Base-by-base conservation (phyloP, 2,888 invertebrate species). In the Tipula confusa region DNA sequence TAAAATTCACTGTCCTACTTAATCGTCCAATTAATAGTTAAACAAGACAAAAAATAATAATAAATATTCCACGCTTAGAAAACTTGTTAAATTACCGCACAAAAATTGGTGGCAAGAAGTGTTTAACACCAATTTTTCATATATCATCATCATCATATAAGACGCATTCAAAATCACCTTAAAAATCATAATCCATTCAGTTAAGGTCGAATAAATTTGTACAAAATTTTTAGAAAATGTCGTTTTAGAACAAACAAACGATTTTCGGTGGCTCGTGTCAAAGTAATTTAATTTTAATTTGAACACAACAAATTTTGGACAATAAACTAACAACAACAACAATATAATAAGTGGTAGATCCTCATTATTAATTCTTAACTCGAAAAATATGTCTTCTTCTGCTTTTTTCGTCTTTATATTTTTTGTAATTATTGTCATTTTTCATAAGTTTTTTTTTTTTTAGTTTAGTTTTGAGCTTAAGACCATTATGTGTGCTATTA, bases 191-290 rank as follows among this genome's bases (percentile, higher is more conserved):
- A 64, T 18, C 64, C 24, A 64, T 64, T 64, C 64, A 24, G 64
- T 64, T 24, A 64, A 64, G 64, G 64, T 64, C 64, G 64, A 64
- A 64, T 64, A 64, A 64, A 64, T 64, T 64, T 24, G 24, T 64
- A 24, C 18, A 64, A 43, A 38, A 48, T 9, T n/a, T n/a, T 64
- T 64, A 64, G 6, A 64, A 64, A 24, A 24, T 24, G 64, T 9
- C 64, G 64, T 24, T 64, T 64, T 24, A 24, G 64, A 64, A 64
- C 64, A 64, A 64, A 64, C 64, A 64, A 64, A 64, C 24, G 24
- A 64, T 64, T 64, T 64, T 24, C 64, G 24, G 24, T 64, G 64
- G 64, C 64, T 64, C 64, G 64, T 64, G 64, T 64, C 64, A 64
- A 6, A 18, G 64, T 64, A 24, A 64, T 64, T 64, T 64, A 64